Evolutionary conservation across 2,888 invertebrate genomes (phyloP).

Genomic region (Leptinotarsa tumamoca): DNA sequence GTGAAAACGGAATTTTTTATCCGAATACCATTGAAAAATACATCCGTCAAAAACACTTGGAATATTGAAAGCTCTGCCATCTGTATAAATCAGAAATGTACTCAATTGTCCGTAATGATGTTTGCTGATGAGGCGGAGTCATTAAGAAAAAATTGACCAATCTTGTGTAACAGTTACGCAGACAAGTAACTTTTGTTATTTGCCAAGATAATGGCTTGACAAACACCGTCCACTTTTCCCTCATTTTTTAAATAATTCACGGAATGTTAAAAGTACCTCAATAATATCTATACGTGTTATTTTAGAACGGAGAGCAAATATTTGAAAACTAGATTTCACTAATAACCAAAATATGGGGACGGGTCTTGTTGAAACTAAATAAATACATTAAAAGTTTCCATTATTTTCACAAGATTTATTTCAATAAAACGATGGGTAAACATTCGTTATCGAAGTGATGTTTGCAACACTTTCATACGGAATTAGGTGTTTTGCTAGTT

Average conservation of each 20-base stretch:
- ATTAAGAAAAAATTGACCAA: slow-evolving; percentile 21
- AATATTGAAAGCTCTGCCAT: not conserved
- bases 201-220: slow-evolving; percentile 61
- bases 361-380: slow-evolving; percentile 21
- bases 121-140: slow-evolving; percentile 14
- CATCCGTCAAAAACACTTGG: too few relatives aligned
- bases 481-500: not conserved
- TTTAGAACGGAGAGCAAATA: slow-evolving; percentile 38
- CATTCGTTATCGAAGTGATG: not conserved
- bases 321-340: slow-evolving; percentile 33
- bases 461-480: slow-evolving; percentile 12
- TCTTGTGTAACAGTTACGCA: slow-evolving; percentile 56
- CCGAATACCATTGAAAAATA: too few relatives aligned
- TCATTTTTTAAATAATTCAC: slow-evolving; percentile 34
- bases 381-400: slow-evolving; percentile 22
- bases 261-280: slow-evolving; percentile 32
- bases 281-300: slow-evolving; percentile 30
- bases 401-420: slow-evolving; percentile 17
- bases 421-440: not conserved
- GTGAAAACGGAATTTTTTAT: too few relatives aligned
- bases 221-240: slow-evolving; percentile 58
- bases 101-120: slow-evolving; percentile 12
- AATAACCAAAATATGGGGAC: slow-evolving; percentile 10
- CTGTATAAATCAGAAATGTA: not conserved
- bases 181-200: slow-evolving; percentile 62